Conservation (phyloP, 1,140 invertebrate species). For the Zaprionus vittiger region DNA sequence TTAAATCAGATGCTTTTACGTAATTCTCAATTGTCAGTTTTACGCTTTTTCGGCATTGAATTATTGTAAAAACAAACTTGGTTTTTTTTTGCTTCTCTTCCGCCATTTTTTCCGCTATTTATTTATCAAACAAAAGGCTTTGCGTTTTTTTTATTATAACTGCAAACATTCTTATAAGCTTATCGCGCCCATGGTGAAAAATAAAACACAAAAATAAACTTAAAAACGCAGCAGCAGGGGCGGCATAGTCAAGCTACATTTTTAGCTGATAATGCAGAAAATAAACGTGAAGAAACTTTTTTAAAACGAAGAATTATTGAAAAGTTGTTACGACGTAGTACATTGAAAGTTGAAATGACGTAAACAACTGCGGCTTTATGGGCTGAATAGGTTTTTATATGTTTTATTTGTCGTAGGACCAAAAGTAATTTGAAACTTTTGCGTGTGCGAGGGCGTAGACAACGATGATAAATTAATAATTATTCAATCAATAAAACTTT, state of each 20-base stretch:
- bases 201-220: background rate
- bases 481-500: conserved; percentile 8
- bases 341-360: conserved; percentile 14
- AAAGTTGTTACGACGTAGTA: conserved; percentile 20
- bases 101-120: conserved; percentile 4
- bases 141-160: conserved; percentile 9
- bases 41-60: background rate
- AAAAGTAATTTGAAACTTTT: conserved; percentile 12
- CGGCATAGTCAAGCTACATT: conserved; percentile 24
- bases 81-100: background rate
- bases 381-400: background rate
- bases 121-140: conserved; percentile 34
- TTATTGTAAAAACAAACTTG: background rate
- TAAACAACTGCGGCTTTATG: conserved; percentile 4
- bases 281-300: conserved; percentile 20
- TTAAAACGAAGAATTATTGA: conserved; percentile 28
- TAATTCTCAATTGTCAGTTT: background rate
- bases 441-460: background rate
- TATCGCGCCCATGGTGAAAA: conserved; percentile 15
- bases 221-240: background rate
- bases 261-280: conserved; percentile 34
- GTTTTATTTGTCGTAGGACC: conserved; percentile 8
- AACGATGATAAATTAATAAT: conserved; percentile 6
- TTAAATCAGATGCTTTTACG: background rate
- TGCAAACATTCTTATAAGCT: conserved; percentile 23